Evolutionary conservation across 2,888 invertebrate genomes (phyloP), one percentile per base, ranked within the genome.

Genomic region (Drosophila sordidula): DNA sequence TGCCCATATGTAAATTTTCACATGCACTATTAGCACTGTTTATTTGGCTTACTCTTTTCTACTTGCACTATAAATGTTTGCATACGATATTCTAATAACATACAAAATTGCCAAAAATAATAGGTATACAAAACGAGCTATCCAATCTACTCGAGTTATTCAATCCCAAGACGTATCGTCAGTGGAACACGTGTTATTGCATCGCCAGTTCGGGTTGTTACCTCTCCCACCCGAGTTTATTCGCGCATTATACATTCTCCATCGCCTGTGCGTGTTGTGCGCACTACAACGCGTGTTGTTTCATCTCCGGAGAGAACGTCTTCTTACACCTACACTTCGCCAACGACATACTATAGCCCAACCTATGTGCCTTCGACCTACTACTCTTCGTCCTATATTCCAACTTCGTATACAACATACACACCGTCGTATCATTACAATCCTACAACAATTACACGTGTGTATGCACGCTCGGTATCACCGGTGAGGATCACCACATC

Each of bases 41-140:
- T 29, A 14, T 14, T 36, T 42, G 25, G 34, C 62, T 26, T 36
- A 12, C 22, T 38, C 32, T 4, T 25, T 44, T 50, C n/a, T 32
- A 25, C 8, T 46, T 39, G 29, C 46, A 66, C 36, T 42, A 8
- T 16, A 8, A 9, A 47, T 36, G 16, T 42, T 57, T 12, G 39
- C 41, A 44, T 42, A 57, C 9, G 38, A 45, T 70, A 70, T 61
- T 69, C 38, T 65, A 65, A 55, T 63, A 72, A 74, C 59, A 71
- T 61, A 45, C 8, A 14, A 42, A 70, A 69, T 77, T 65, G 73
- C 70, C 45, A 55, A 59, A 72, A 29, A 71, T 66, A 78, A 64
- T 84, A 92, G 91, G 90, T 91, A 68, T 91, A 91, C 87, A 90
- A 89, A 87, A 77, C 91, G 83, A 90, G 91, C 76, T 92, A 91